phyloP scores from a whole-genome alignment of 2,888 invertebrate genomes.

The Flabesymbios commensalis region DNA sequence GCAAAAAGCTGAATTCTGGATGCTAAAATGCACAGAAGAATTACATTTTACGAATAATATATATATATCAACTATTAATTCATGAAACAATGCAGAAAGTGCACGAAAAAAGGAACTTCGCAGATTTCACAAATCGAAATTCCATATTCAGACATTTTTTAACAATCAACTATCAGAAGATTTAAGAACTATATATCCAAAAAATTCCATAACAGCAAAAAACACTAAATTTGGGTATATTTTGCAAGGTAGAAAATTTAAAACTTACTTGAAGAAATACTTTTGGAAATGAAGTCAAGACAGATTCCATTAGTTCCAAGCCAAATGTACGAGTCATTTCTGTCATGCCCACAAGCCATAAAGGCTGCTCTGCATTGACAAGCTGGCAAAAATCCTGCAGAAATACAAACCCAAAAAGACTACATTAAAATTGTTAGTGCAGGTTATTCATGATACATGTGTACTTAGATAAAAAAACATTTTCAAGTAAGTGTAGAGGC shows the following conservation, averaged over 20 bases:
- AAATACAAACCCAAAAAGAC: neutral
- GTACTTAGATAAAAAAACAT: neutral
- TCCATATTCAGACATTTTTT: too few relatives aligned
- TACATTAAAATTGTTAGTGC: neutral
- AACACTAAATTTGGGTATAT: too few relatives aligned
- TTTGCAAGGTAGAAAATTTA: too few relatives aligned
- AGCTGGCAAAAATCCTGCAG: slow-evolving; percentile 89
- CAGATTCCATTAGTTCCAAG: slow-evolving; percentile 89
- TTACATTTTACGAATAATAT: neutral
- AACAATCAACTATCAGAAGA: too few relatives aligned
- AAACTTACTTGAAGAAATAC: slow-evolving; percentile 63
- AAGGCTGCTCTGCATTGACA: slow-evolving; percentile 93
- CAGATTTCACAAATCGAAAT: too few relatives aligned
- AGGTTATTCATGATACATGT: neutral
- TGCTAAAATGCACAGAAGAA: slow-evolving; percentile 67
- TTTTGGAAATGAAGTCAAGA: slow-evolving; percentile 70
- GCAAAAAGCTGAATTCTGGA: slow-evolving; percentile 87
- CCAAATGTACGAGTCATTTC: slow-evolving; percentile 98
- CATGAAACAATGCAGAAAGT: neutral
- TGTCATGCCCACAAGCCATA: slow-evolving; percentile 92
- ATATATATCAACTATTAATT: neutral
- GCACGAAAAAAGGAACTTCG: too few relatives aligned
- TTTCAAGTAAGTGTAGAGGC: neutral
- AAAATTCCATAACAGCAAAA: too few relatives aligned
- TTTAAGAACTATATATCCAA: too few relatives aligned